phyloP scores from a whole-genome alignment of 2,113 vertebrate species.

The Antennarius striatus region DNA sequence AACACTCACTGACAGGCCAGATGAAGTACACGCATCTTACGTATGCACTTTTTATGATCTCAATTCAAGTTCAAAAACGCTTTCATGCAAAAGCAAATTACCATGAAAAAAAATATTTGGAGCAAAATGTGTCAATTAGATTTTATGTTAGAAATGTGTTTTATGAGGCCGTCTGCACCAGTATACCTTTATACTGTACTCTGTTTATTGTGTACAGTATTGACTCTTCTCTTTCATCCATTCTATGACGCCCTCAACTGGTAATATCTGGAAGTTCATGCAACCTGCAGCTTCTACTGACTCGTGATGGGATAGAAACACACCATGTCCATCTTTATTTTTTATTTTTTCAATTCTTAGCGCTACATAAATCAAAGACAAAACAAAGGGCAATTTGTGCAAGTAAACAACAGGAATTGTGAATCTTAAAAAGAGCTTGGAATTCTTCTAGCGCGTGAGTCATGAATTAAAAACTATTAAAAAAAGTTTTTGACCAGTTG shows the following conservation, averaged over 20 bases:
- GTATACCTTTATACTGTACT: no score
- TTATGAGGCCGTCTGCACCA: no score
- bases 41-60: no score
- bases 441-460: conserved; percentile 44
- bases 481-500: conserved; percentile 46
- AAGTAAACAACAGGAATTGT: not conserved
- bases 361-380: conserved; percentile 23
- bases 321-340: not conserved
- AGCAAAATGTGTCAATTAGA: not conserved
- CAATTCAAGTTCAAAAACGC: no score
- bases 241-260: conserved; percentile 71
- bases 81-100: not conserved
- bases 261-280: conserved; percentile 24
- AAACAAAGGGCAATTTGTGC: conserved; percentile 6
- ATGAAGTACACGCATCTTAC: conserved; percentile 27
- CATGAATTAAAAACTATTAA: conserved; percentile 43
- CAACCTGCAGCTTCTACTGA: conserved; percentile 20
- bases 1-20: conserved; percentile 70
- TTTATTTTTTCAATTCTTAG: no score
- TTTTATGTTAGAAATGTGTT: no score
- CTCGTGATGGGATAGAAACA: conserved; percentile 17
- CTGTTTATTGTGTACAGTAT: not conserved
- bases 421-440: conserved; percentile 49
- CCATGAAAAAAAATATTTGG: not conserved
- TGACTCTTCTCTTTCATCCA: conserved; percentile 33